Percentiles rank a stretch among this genome's conserved stretches.
Evolutionary conservation across 1,140 invertebrate species (phyloP).

Genomic region (Meteorus sp.): DNA sequence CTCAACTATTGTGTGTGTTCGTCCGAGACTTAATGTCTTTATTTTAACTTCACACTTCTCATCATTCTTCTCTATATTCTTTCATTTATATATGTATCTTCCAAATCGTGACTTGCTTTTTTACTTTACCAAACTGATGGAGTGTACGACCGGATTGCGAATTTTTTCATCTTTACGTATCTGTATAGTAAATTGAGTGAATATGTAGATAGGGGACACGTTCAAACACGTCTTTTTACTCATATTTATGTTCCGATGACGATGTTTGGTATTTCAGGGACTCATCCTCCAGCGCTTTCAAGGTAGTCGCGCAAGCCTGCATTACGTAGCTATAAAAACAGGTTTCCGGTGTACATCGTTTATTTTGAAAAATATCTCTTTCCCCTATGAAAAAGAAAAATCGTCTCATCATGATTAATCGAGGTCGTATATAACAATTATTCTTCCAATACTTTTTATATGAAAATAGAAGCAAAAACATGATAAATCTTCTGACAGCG

Average conservation of each 20-base stretch:
- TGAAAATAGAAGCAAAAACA: no score
- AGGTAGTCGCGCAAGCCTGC: not conserved
- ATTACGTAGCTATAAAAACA: not conserved
- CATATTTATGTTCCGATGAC: no score
- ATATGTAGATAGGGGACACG: no score
- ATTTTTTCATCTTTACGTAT: no score
- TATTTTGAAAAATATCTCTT: no score
- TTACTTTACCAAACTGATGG: not conserved
- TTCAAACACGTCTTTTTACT: no score
- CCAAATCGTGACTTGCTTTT: not conserved
- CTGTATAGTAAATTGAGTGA: no score
- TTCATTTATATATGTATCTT: not conserved
- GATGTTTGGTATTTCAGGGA: no score
- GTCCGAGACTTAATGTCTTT: conserved; percentile 13
- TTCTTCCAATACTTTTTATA: not conserved
- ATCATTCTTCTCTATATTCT: not conserved
- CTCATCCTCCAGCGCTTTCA: no score
- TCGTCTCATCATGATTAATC: not conserved
- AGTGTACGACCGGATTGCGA: no score
- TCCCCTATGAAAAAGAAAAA: not conserved
- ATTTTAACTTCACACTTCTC: conserved; percentile 4
- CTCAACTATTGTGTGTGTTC: conserved; percentile 36
- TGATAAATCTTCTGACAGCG: not conserved
- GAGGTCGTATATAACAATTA: not conserved
- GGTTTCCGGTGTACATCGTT: not conserved